These are phyloP conservation scores for Oryzias woworae DNA, from an alignment of 2,113 vertebrate species.

Conservation along the genomic window DNA sequence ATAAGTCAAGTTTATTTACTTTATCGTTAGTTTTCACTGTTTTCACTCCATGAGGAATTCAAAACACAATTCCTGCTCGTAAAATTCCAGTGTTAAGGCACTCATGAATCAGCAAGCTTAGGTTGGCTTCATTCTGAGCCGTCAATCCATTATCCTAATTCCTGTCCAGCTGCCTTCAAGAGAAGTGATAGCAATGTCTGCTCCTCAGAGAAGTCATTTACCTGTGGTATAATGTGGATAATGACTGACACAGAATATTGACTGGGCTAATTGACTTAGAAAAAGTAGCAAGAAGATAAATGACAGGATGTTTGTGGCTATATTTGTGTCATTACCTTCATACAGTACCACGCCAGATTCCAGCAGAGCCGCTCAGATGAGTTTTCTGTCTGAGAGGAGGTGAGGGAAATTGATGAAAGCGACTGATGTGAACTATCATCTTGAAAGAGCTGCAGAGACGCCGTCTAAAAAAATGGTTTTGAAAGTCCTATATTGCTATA, in stretches of 20 bases:
- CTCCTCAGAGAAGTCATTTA: constrained; percentile 35
- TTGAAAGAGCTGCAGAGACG: not conserved
- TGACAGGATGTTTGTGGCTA: constrained; percentile 10
- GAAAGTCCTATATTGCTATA: constrained; percentile 9
- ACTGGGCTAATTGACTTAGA: constrained; percentile 58
- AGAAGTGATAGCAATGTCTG: constrained; percentile 21
- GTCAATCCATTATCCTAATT: constrained; percentile 35
- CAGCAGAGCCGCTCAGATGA: constrained; percentile 30
- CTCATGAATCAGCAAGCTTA: constrained; percentile 25
- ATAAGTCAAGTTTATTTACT: constrained; percentile 43
- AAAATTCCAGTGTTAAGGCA: constrained; percentile 1
- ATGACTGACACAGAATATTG: constrained; percentile 59
- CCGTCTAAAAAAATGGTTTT: constrained; percentile 4
- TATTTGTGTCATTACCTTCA: constrained; percentile 51
- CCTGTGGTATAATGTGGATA: constrained; percentile 39
- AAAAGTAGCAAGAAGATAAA: constrained; percentile 47
- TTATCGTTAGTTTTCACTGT: constrained; percentile 23
- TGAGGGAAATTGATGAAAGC: constrained; percentile 45
- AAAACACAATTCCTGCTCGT: constrained; percentile 9
- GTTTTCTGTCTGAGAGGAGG: constrained; percentile 31
- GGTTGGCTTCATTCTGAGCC: constrained; percentile 12
- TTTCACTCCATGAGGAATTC: constrained; percentile 30
- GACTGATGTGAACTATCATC: constrained; percentile 10
- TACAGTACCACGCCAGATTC: constrained; percentile 29
- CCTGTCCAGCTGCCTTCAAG: constrained; percentile 13